Evolutionary conservation across 2,888 invertebrate genomes (phyloP), one percentile per base, ranked within the genome.

Genomic region (Tiliacea citrago): DNA sequence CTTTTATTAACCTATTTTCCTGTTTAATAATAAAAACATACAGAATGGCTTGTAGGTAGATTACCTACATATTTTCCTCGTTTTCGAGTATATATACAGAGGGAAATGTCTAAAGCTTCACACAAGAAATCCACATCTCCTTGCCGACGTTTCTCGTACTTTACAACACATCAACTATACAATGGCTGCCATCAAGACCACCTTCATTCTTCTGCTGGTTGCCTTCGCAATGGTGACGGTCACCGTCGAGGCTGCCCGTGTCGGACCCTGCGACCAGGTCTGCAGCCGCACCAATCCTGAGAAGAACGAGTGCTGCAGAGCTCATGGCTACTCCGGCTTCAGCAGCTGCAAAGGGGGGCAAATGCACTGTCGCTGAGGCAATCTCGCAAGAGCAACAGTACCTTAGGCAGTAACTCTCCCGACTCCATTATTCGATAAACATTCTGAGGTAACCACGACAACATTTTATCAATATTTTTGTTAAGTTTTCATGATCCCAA

Each of bases 241-340:
- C 8, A 80, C 73, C 45, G 73, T 77, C 10, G 76, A 80, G 24
- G 80, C 76, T 29, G 55, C 7, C 42, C 61, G 1, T 42, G 79
- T 79, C 0, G 35, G 3, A 24, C 73, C 79, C 35, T 76, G 76
- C 55, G 79, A 76, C 80, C 79, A 79, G 49, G 55, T 55, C 76
- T 76, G 76, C 61, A 29, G 1, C 55, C 79, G 69, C 16, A 75
- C 0, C 16, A 10, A 2, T 2, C 0, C 57, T 51, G 74, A 63
- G n/a, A 63, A 4, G 74, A 8, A 73, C 51, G 77, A 63, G 74
- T 77, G 77, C 77, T 77, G 77, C 74, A 80, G 35, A 51, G 77
- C 77, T 58, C 74, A 77, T 51, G 77, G 77, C 1, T 4, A 80
- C 57, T 2, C 7, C 13, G 24, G 80, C 1, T 53, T 0, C 55